Evolutionary conservation across 2,113 vertebrate species (phyloP), one percentile per base, ranked within the genome.

Genomic region (Lepisosteus oculatus): DNA sequence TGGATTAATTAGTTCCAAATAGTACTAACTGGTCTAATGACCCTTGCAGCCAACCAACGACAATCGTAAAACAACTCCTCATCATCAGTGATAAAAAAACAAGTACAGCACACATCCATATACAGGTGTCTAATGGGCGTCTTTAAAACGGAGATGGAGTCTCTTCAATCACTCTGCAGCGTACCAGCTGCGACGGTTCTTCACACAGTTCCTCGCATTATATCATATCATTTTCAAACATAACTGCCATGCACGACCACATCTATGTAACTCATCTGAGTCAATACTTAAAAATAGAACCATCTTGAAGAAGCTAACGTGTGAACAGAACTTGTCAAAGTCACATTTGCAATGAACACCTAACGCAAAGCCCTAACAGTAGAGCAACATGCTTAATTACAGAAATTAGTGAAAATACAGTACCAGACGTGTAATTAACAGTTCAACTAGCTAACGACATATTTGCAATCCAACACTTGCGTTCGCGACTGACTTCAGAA

Each of bases 211-310:
- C 3, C 11, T 13, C 7, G 13, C 56, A 59, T 59, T 3, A 6
- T 59, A 64, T 42, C 15, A 77, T 87, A 89, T 90, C 86, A 65
- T 83, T 88, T 87, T 83, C 88, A 83, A 80, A 82, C 44, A 77
- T 70, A 79, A 77, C 66, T 80, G 80, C 76, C 80, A 76, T 74
- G 76, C 76, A 76, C 42, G 72, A 62, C 65, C 61, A 65, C 69
- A 72, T 74, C 61, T 67, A 17, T 76, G 75, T 74, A 67, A 85
- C 78, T 83, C 77, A 85, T 80, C 87, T 87, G 83, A 77, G 83
- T 82, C 85, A 83, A 85, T 87, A 83, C 77, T 81, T 86, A 81
- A 81, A 84, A 88, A 86, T 85, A 89, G 88, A 88, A 79, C 81
- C 84, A 78, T 69, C 51, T 79, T 73, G 41, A 82, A 79, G 55